phyloP scores from a whole-genome alignment of 2,888 invertebrate genomes.

The Xylota segnis region DNA sequence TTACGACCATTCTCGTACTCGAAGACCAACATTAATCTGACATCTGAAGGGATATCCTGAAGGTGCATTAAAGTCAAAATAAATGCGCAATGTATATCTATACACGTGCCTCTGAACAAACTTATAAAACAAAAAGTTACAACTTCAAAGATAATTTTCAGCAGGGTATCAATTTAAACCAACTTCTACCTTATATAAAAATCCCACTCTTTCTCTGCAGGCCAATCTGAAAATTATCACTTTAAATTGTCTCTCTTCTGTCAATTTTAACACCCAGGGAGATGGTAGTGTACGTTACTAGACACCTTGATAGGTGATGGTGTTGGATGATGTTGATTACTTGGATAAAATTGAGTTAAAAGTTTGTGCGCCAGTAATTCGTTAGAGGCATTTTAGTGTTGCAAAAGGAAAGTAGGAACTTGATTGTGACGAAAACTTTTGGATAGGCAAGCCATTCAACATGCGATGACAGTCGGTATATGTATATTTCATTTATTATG shows the following conservation, averaged over 20 bases:
- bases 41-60: too few relatives aligned
- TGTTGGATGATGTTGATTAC: conserved; percentile 46
- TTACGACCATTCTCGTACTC: too few relatives aligned
- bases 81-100: neutral
- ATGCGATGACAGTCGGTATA: neutral
- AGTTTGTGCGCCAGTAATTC: conserved; percentile 37
- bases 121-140: conserved; percentile 5
- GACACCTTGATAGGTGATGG: conserved; percentile 16
- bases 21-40: too few relatives aligned
- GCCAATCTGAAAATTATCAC: neutral
- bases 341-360: conserved; percentile 46
- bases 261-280: conserved; percentile 3
- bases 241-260: conserved; percentile 21
- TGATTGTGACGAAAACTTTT: conserved; percentile 27
- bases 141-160: neutral
- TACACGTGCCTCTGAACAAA: neutral
- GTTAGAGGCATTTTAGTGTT: conserved; percentile 10
- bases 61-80: too few relatives aligned
- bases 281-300: neutral
- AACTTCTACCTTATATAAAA: conserved; percentile 1
- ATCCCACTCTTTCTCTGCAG: neutral
- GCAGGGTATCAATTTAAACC: conserved; percentile 14
- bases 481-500: neutral
- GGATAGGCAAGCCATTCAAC: conserved; percentile 6
- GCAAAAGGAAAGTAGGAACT: conserved; percentile 10